phyloP scores from a whole-genome alignment of 2,113 vertebrate genomes.

The Sander vitreus region DNA sequence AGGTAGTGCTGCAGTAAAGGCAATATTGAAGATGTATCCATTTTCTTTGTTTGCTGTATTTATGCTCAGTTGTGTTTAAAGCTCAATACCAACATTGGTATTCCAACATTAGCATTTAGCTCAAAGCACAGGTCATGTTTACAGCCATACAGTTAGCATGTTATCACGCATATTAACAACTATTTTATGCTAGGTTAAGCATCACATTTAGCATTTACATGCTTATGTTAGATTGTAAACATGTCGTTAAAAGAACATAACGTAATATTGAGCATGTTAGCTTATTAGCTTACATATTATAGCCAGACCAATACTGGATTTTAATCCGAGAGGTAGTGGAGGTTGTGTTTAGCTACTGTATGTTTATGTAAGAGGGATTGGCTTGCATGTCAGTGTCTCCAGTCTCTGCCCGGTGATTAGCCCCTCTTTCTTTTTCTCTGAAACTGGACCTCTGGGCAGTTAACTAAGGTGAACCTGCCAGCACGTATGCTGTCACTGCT shows the following conservation, averaged over 20 bases:
- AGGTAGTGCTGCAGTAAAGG: neutral
- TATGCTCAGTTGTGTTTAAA: neutral
- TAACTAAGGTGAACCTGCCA: slow-evolving; percentile 5
- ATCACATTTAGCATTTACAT: neutral
- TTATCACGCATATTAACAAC: neutral
- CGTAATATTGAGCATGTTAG: no score
- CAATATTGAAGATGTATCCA: neutral
- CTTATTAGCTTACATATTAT: no score
- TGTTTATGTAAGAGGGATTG: slow-evolving; percentile 15
- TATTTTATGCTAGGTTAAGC: neutral
- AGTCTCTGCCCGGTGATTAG: slow-evolving; percentile 23
- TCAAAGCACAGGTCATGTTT: neutral
- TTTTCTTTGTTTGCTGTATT: neutral
- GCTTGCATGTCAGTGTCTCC: slow-evolving; percentile 47
- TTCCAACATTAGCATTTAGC: no score
- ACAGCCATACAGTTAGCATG: neutral
- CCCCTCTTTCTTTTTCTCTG: slow-evolving; percentile 21
- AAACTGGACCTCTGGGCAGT: slow-evolving; percentile 35
- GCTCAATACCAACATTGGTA: no score
- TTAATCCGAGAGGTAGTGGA: neutral
- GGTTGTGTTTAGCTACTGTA: slow-evolving; percentile 28
- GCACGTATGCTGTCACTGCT: neutral
- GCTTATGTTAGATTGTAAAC: no score
- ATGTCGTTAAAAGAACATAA: neutral
- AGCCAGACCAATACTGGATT: no score